Evolutionary conservation across 1,140 invertebrate genomes (phyloP).

Genomic region (Drosophila willistoni): DNA sequence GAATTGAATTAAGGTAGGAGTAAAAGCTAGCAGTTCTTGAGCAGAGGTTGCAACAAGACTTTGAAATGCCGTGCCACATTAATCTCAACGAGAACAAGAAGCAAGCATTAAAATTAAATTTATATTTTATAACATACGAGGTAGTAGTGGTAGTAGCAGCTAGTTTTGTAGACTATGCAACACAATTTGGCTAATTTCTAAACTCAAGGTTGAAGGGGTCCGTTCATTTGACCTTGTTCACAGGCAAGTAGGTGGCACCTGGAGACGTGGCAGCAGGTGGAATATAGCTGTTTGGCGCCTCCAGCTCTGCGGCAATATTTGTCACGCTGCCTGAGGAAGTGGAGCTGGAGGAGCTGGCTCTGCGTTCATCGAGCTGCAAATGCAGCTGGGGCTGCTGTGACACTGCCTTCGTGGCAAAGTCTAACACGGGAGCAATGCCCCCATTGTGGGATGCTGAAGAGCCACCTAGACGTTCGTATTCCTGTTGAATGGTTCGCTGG

Average conservation of each 20-base stretch:
- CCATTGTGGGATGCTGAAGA: constrained; percentile 60
- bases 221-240: constrained; percentile 63
- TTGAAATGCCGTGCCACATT: constrained; percentile 57
- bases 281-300: constrained; percentile 50
- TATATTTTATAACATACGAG: constrained; percentile 60
- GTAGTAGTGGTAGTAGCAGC: constrained; percentile 3
- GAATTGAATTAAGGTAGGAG: background rate
- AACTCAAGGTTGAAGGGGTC: constrained; percentile 8
- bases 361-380: constrained; percentile 43
- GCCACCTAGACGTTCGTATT: constrained; percentile 72
- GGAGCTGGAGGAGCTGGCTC: constrained; percentile 23
- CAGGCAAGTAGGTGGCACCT: constrained; percentile 59
- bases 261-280: constrained; percentile 49
- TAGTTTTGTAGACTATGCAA: constrained; percentile 40
- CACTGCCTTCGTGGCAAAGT: constrained; percentile 59
- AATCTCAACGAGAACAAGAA: constrained; percentile 51
- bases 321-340: constrained; percentile 26
- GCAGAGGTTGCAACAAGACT: constrained; percentile 36
- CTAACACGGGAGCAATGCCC: constrained; percentile 70
- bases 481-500: constrained; percentile 72
- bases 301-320: constrained; percentile 42
- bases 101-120: constrained; percentile 69
- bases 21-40: background rate
- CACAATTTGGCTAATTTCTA: constrained; percentile 75
- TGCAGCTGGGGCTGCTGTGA: constrained; percentile 8